phyloP scores from a whole-genome alignment of 1,140 invertebrate genomes.

The Euglossa dilemma region DNA sequence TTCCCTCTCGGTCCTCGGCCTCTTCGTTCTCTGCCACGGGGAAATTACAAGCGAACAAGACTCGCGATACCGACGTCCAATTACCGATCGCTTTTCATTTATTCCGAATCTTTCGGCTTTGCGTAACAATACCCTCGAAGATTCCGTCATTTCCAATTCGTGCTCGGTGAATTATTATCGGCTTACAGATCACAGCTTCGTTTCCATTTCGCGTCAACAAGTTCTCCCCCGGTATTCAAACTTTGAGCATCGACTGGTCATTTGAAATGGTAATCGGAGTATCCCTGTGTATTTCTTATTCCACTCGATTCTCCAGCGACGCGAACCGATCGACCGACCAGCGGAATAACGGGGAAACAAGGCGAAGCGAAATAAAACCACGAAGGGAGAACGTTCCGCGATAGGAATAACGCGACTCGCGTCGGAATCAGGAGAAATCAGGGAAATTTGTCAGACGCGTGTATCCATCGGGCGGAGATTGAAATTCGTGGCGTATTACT shows the following conservation, averaged over 20 bases:
- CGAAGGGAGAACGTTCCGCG: too few species aligned
- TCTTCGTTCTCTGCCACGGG: background rate
- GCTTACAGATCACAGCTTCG: background rate
- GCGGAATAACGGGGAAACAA: too few species aligned
- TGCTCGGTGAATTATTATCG: background rate
- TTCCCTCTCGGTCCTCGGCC: background rate
- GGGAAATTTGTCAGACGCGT: too few species aligned
- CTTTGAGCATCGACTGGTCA: background rate
- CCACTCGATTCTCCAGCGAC: too few species aligned
- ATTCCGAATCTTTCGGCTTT: background rate
- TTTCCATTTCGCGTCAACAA: too few species aligned
- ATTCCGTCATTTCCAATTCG: background rate
- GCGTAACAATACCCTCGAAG: background rate
- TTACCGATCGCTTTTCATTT: background rate
- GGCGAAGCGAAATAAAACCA: too few species aligned
- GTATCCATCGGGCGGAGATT: background rate
- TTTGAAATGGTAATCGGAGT: background rate
- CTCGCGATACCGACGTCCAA: background rate
- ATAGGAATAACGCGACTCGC: too few species aligned
- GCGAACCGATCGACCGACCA: too few species aligned
- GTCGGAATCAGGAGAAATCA: too few species aligned
- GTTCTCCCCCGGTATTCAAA: too few species aligned
- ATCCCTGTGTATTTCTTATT: too few species aligned
- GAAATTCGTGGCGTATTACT: background rate
- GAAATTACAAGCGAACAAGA: conserved; percentile 1